Base-by-base conservation (phyloP, 2,797 vertebrate species). In the Leptoclinus maculatus region DNA sequence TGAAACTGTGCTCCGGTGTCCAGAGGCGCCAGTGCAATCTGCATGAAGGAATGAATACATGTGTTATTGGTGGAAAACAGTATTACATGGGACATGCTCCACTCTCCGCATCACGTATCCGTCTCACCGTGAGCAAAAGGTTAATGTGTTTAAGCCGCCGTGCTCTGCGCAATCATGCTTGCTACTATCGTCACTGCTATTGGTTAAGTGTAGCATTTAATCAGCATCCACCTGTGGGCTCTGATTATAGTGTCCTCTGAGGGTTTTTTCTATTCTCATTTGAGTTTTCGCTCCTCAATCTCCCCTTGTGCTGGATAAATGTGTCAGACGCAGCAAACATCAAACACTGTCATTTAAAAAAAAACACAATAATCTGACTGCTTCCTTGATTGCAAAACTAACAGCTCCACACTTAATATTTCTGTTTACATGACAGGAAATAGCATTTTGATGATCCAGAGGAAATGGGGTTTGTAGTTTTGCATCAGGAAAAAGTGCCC, bases 181-280 rank as follows among this genome's bases (percentile, higher is more conserved):
- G 60, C 32, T 56, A 16, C 17, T 62, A 8, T 49, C 8, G 12
- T 54, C 19, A 58, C 63, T 68, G 71, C 65, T 72, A 58, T 59
- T 63, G 43, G 25, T 56, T 54, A 45, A 51, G 36, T 36, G 43
- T 39, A 63, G 32, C 47, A 39, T 74, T 73, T 66, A 67, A 60
- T 76, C 56, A 70, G 34, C 34, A 45, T 12, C 56, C 54, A 59
- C 65, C 32, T 75, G 43, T 49, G 41, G 41, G 66, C 70, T 83
- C 36, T 81, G 29, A 51, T 58, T 70, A 29, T 41, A 43, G 41
- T 21, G 11, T 39, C 10, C 23, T 62, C 17, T 19, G 14, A 29
- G 11, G 12, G 10, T 5, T 63, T 25, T 62, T 27, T 43, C 3
- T 41, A 17, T 63, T 41, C 38, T 39, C 12, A 9, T 41, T 39